Conservation (phyloP, 2,113 vertebrate species). For the Oryzias curvinotus region DNA sequence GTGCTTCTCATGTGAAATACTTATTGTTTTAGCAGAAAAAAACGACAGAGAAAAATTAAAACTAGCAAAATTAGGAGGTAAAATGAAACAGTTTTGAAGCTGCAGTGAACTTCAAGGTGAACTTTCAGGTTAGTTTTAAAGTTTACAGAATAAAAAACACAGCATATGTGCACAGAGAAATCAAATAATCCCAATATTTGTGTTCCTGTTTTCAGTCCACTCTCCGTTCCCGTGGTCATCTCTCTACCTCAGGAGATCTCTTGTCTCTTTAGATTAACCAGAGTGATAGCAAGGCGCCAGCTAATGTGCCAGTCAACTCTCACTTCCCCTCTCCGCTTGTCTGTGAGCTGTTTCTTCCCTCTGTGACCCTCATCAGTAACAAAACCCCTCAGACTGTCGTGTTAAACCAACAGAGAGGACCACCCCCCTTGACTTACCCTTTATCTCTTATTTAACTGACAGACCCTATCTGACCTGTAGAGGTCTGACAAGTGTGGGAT, state of each 20-base stretch:
- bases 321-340: slow-evolving; percentile 50
- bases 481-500: slow-evolving; percentile 75
- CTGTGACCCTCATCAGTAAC: slow-evolving; percentile 70
- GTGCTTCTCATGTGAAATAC: slow-evolving; percentile 72
- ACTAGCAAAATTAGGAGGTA: slow-evolving; percentile 42
- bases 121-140: neutral
- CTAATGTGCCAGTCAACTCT: slow-evolving; percentile 79
- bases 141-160: slow-evolving; percentile 13
- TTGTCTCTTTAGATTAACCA: slow-evolving; percentile 80
- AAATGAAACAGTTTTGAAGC: slow-evolving; percentile 13
- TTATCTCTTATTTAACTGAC: slow-evolving; percentile 83
- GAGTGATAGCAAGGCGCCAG: slow-evolving; percentile 67
- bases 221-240: slow-evolving; percentile 58
- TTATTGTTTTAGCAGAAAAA: slow-evolving; percentile 63
- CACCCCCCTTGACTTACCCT: slow-evolving; percentile 56
- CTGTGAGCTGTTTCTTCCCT: slow-evolving; percentile 55
- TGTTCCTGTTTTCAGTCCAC: slow-evolving; percentile 17
- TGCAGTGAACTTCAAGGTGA: neutral
- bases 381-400: slow-evolving; percentile 66
- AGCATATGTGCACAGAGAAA: slow-evolving; percentile 1
- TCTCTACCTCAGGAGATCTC: slow-evolving; percentile 77
- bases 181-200: slow-evolving; percentile 48
- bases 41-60: slow-evolving; percentile 48
- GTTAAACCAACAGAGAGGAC: slow-evolving; percentile 44
- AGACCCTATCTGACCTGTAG: slow-evolving; percentile 74